Conservation (phyloP, 2,888 invertebrate genomes). For the Ellobium chinense region DNA sequence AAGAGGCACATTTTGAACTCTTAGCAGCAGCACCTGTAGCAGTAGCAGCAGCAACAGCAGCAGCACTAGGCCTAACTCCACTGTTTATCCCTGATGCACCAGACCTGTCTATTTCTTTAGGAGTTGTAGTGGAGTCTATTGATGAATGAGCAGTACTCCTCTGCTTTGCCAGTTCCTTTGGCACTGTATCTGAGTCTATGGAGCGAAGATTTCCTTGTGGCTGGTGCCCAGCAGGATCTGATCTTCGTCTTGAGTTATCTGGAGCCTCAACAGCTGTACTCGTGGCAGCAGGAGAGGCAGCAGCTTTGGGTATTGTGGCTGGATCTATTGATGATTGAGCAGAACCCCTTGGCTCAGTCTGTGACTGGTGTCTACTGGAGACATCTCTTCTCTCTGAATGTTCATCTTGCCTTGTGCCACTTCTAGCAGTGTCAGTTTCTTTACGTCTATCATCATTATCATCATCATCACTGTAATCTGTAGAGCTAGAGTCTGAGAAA, state of each 20-base stretch:
- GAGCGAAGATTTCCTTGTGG: not conserved
- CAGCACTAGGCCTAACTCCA: too few relatives aligned
- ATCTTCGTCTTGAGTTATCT: not conserved
- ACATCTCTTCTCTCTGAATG: too few relatives aligned
- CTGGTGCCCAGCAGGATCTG: not conserved
- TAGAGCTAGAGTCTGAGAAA: slow-evolving; percentile 38
- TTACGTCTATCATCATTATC: not conserved
- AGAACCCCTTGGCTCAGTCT: not conserved
- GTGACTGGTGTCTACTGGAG: too few relatives aligned
- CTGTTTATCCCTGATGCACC: too few relatives aligned
- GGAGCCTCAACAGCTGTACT: not conserved
- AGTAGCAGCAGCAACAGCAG: too few relatives aligned
- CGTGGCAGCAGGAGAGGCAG: not conserved
- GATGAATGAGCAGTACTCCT: not conserved
- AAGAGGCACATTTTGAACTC: too few relatives aligned
- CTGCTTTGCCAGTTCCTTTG: not conserved
- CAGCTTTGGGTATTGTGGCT: not conserved
- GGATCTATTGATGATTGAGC: not conserved
- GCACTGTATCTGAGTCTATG: not conserved
- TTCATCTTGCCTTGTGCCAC: not conserved
- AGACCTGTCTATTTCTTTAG: too few relatives aligned
- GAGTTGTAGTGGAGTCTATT: not conserved
- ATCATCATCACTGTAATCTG: slow-evolving; percentile 33
- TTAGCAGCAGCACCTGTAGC: too few relatives aligned
- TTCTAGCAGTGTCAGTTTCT: not conserved